These are phyloP conservation scores for Dasysyrphus albostriatus DNA, from an alignment of 2,888 invertebrate genomes.

Conservation along the genomic window DNA sequence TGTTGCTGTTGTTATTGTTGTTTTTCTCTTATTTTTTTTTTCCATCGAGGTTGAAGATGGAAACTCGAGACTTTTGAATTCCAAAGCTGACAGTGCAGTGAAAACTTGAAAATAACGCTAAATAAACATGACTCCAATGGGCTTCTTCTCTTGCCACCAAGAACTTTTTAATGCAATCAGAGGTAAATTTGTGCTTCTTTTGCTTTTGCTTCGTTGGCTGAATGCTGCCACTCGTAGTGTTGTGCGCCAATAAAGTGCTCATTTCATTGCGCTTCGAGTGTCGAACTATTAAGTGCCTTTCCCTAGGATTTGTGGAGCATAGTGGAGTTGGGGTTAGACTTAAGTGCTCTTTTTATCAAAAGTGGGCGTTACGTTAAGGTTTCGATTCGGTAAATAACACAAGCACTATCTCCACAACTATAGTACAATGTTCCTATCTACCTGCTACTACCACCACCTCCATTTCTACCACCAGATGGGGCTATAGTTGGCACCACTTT, in stretches of 20 bases:
- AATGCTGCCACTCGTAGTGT: slow-evolving; percentile 57
- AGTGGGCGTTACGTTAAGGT: slow-evolving; percentile 34
- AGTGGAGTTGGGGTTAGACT: slow-evolving; percentile 4
- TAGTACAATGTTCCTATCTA: slow-evolving; percentile 27
- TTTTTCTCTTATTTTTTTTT: neutral
- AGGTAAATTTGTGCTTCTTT: slow-evolving; percentile 53
- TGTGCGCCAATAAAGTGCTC: slow-evolving; percentile 67
- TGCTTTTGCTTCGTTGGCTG: slow-evolving; percentile 45
- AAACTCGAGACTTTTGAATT: slow-evolving; percentile 31
- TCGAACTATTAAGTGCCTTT: slow-evolving; percentile 60
- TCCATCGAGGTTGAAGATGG: neutral
- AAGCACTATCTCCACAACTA: slow-evolving; percentile 45
- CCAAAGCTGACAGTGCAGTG: slow-evolving; percentile 39
- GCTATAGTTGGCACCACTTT: slow-evolving; percentile 66
- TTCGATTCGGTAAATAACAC: slow-evolving; percentile 56
- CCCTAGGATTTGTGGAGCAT: slow-evolving; percentile 10
- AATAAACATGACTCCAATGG: slow-evolving; percentile 64
- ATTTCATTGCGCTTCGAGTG: slow-evolving; percentile 70
- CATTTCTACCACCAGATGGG: neutral
- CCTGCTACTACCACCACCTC: neutral
- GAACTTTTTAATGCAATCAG: slow-evolving; percentile 69
- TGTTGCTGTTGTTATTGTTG: slow-evolving; percentile 43
- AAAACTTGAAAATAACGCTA: slow-evolving; percentile 61
- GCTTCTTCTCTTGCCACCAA: slow-evolving; percentile 24
- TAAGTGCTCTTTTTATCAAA: slow-evolving; percentile 67